Base-by-base conservation (phyloP, 1,140 invertebrate genomes). In the Lordiphosa clarofinis region DNA sequence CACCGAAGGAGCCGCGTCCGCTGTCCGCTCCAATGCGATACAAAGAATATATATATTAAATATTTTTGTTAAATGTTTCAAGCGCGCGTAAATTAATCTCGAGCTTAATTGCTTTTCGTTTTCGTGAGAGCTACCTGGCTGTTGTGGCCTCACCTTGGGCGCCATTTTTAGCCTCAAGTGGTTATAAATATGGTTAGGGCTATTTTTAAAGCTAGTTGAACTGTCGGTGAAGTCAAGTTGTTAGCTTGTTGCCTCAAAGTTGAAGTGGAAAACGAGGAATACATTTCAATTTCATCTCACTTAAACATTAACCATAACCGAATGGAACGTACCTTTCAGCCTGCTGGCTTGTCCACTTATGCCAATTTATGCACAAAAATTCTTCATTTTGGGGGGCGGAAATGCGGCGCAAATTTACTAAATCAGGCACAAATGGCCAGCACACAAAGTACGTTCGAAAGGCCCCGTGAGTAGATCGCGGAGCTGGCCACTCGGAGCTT, bases 81-180 rank as follows among this genome's bases (percentile, higher is more conserved):
- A 78, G 78, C 61, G 63, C 59, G 64, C 64, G 65, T 82, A 82
- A 82, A 82, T 82, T 82, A 82, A 82, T 82, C 76, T 78, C 64
- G 54, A 82, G 58, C 78, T 82, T 84, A 82, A 84, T 82, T 82
- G 76, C 78, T 84, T 82, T 64, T 47, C 13, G 49, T 53, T 58
- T 62, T 54, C 46, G 28, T 31, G 10, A 24, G 19, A 28, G 49
- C 64, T 57, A 37, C 66, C 50, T 55, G 24, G 21, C 6, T n/a
- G n/a, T n/a, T 28, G 24, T 28, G 42, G 21, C 13, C 42, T 28
- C 28, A 55, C 24, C 31, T 48, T 35, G 28, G 57, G 44, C 39
- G 28, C 52, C 40, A 44, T 60, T 46, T 39, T 38, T 50, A 28
- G 15, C 19, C 40, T 38, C 46, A 33, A 58, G 39, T 59, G 52